Conservation (phyloP, 2,113 vertebrate genomes). For the Cavia porcellus region DNA sequence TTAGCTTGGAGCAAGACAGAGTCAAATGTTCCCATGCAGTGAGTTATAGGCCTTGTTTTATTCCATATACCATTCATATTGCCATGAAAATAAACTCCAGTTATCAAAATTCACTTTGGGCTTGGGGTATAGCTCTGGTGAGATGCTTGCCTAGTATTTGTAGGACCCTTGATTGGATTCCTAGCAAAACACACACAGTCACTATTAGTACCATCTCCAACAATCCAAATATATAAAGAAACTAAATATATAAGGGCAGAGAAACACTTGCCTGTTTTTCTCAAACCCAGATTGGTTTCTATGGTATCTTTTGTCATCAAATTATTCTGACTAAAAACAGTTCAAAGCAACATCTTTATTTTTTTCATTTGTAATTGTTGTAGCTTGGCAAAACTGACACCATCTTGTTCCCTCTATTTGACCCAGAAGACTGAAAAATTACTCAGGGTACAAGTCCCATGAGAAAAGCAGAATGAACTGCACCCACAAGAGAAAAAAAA, state of each 20-base stretch:
- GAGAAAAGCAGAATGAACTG: no score
- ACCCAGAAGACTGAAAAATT: no score
- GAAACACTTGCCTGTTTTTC: background rate
- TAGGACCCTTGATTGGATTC: background rate
- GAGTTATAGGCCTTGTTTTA: background rate
- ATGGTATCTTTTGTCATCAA: background rate
- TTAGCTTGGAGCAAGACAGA: conserved; percentile 47
- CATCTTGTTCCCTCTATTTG: no score
- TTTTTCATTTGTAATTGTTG: background rate
- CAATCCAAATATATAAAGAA: background rate
- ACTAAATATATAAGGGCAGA: background rate
- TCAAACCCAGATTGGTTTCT: conserved; percentile 16
- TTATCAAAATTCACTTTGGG: conserved; percentile 19
- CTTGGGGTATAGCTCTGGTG: background rate
- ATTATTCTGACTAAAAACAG: conserved; percentile 16
- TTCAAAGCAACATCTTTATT: background rate
- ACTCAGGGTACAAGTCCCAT: no score
- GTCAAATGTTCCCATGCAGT: conserved; percentile 6
- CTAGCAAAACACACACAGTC: background rate
- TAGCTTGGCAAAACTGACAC: no score
- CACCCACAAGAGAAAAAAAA: no score
- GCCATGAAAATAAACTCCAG: conserved; percentile 24
- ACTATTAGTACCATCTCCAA: background rate
- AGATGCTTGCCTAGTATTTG: background rate
- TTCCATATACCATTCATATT: background rate